Conservation (phyloP, 2,113 vertebrate genomes). For the Tiliqua scincoides region DNA sequence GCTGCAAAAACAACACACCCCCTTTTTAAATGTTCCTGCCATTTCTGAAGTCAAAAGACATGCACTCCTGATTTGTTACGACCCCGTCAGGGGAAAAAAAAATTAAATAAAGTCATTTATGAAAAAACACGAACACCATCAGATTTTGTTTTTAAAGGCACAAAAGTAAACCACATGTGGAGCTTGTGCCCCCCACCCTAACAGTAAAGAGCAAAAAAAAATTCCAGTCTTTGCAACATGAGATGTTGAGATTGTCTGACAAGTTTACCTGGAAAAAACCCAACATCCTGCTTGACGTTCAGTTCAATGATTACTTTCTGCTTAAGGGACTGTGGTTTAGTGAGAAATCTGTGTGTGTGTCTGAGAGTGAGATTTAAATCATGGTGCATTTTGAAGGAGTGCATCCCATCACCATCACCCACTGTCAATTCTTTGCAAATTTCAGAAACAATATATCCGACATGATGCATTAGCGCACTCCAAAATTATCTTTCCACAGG, state of each 20-base stretch:
- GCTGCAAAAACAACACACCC: background rate
- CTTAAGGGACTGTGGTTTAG: background rate
- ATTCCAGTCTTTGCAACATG: rapidly evolving
- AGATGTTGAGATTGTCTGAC: background rate
- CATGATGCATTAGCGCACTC: too few species aligned
- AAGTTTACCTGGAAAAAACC: background rate
- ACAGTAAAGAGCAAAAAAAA: rapidly evolving
- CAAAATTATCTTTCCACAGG: too few species aligned
- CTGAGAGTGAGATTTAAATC: too few species aligned
- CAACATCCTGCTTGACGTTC: background rate
- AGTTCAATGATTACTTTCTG: background rate
- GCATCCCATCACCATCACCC: too few species aligned
- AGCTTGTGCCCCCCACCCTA: background rate
- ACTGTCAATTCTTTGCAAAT: too few species aligned
- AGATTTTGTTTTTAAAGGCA: background rate
- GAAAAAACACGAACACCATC: background rate
- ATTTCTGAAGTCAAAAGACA: background rate
- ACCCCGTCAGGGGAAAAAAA: background rate
- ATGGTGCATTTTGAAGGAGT: too few species aligned
- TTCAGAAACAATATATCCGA: too few species aligned
- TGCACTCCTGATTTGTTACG: background rate
- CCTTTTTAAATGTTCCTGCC: background rate
- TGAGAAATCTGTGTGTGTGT: too few species aligned
- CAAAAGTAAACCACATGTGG: conserved; percentile 3
- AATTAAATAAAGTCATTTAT: background rate